These are phyloP conservation scores for Hyppa rectilinea DNA, from an alignment of 2,888 invertebrate species.

Conservation along the genomic window DNA sequence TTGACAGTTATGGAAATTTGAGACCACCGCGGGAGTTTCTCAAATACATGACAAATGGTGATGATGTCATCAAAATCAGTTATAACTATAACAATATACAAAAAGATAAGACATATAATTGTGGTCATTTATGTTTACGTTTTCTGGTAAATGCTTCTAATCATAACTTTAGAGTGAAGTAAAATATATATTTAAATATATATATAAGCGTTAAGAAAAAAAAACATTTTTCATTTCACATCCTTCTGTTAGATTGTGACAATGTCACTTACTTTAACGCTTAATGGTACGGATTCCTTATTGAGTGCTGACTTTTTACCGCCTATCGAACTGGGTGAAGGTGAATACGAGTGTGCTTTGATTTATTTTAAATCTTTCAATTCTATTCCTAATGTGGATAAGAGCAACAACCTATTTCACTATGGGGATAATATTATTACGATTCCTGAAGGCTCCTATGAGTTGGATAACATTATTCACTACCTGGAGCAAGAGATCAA, in stretches of 20 bases:
- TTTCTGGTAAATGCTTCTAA: not conserved
- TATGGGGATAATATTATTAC: slow-evolving; percentile 22
- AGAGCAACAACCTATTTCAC: slow-evolving; percentile 41
- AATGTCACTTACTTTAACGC: not conserved
- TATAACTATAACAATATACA: slow-evolving; percentile 3
- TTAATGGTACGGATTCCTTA: slow-evolving; percentile 4
- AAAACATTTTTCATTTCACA: not conserved
- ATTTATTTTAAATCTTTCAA: slow-evolving; percentile 44
- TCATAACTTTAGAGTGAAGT: not conserved
- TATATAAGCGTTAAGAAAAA: not conserved
- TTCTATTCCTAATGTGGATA: slow-evolving; percentile 44
- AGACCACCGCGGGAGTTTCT: slow-evolving; percentile 10
- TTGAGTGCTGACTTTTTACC: not conserved
- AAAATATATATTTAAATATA: too few relatives aligned
- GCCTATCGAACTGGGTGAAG: not conserved
- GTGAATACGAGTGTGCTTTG: slow-evolving; percentile 25
- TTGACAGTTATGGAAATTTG: slow-evolving; percentile 22
- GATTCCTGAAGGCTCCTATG: slow-evolving; percentile 18
- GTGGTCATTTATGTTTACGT: slow-evolving; percentile 5
- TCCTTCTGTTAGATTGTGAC: not conserved
- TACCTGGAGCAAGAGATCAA: not conserved
- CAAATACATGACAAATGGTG: not conserved
- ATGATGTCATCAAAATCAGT: slow-evolving; percentile 1
- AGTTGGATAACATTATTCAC: slow-evolving; percentile 1
- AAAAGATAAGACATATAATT: not conserved